Evolutionary conservation across 1,140 invertebrate species (phyloP), one percentile per base, ranked within the genome.

Genomic region (Brachionus koreanus): DNA sequence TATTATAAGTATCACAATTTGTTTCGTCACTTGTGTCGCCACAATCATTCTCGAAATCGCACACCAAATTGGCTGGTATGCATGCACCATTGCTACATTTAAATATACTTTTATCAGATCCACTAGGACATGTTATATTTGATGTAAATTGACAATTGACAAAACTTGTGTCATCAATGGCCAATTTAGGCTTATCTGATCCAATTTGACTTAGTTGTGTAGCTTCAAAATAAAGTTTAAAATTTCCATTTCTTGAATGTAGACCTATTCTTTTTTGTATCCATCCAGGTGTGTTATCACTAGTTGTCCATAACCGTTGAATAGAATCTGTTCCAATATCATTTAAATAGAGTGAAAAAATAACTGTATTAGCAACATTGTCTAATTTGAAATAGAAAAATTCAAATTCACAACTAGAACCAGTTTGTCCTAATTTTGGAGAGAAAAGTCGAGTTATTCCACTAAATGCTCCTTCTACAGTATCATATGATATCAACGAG

Each of bases 381-480:
- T 92, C 93, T 84, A 90, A 92, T 92, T 93, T 93, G 84, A 93
- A 92, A 84, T 88, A 91, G 89, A 90, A 93, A 85, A 93, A 93
- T 23, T 69, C 42, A 19, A 84, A 52, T 42, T 83, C 72, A 75
- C 83, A 84, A 9, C 35, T 81, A 7, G 49, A 4, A 5, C 52
- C 46, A 9, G 84, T 72, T 57, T 82, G 72, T 5, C 67, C 57
- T 6, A 84, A 77, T 10, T 19, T 49, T 7, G 84, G 84, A 9
- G 65, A 76, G 12, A 37, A 69, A 10, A 84, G 79, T 13, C 46
- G 23, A 2, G 83, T 83, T 61, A 43, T 13, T 35, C 49, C 42
- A 43, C 29, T 52, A 16, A 25, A 43, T 12, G 57, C 46, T 35
- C 83, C 83, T 52, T 72, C 39, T 2, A 61, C 77, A 16, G 77